Conservation (phyloP, 2,113 vertebrate species). For the Barbus barbus region DNA sequence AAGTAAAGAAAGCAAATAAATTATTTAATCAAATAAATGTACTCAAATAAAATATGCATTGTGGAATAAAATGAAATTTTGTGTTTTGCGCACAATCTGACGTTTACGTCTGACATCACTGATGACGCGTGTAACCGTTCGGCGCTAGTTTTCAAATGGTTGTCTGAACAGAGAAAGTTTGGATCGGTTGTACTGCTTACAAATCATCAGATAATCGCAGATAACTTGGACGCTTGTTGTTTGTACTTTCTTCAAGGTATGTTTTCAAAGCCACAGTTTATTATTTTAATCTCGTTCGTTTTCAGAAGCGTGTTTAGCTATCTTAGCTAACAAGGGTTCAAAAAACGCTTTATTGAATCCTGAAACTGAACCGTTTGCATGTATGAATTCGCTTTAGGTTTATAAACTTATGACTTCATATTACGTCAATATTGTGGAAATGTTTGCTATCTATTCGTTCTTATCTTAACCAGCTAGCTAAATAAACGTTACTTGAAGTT, state of each 20-base stretch:
- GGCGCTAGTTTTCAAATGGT: slow-evolving; percentile 80
- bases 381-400: too few relatives aligned
- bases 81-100: background rate
- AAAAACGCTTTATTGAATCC: background rate
- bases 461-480: background rate
- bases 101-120: slow-evolving; percentile 11
- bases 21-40: too few relatives aligned
- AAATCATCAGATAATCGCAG: background rate
- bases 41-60: background rate
- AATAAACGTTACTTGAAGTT: background rate
- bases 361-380: background rate
- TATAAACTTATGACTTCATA: background rate
- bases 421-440: background rate
- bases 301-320: background rate
- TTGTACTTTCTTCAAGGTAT: background rate
- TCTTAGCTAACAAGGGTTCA: background rate
- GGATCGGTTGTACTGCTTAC: background rate
- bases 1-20: background rate
- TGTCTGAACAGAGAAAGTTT: background rate
- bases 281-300: background rate
- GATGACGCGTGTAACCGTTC: slow-evolving; percentile 64
- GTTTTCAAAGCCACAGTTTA: background rate
- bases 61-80: background rate
- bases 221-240: background rate
- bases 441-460: background rate